Evolutionary conservation across 2,113 vertebrate genomes (phyloP).

Genomic region (Motacilla alba): DNA sequence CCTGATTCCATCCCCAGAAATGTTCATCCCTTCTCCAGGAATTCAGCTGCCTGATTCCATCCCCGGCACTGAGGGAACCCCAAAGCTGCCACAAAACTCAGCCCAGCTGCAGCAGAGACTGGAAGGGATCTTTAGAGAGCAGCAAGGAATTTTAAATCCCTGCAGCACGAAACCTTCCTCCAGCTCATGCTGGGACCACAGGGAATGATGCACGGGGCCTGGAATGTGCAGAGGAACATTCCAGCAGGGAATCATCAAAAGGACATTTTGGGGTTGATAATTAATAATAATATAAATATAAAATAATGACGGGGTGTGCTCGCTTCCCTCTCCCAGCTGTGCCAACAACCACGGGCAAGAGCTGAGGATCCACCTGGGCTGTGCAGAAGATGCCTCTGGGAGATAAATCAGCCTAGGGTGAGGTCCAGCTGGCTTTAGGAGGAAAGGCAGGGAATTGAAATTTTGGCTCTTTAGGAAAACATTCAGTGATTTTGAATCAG

Average conservation of each 20-base stretch:
- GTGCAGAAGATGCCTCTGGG: neutral
- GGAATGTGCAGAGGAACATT: neutral
- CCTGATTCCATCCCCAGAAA: neutral
- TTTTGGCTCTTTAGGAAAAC: neutral
- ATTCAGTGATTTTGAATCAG: neutral
- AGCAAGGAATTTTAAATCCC: neutral
- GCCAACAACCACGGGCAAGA: neutral
- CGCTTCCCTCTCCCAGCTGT: neutral
- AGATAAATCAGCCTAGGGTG: neutral
- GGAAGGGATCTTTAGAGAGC: neutral
- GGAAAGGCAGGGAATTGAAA: neutral
- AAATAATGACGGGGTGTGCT: neutral
- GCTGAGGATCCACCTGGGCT: neutral
- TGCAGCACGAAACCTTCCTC: neutral
- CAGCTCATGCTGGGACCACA: neutral
- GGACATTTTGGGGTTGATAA: neutral
- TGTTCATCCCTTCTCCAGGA: neutral
- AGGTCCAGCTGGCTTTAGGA: neutral
- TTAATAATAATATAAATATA: neutral
- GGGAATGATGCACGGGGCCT: neutral
- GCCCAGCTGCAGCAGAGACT: neutral
- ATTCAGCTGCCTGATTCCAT: neutral
- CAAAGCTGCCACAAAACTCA: neutral
- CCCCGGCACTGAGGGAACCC: neutral
- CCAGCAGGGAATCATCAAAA: neutral